Conservation (phyloP, 92 coral and sea anemone genomes). For the Nematostella vectensis region DNA sequence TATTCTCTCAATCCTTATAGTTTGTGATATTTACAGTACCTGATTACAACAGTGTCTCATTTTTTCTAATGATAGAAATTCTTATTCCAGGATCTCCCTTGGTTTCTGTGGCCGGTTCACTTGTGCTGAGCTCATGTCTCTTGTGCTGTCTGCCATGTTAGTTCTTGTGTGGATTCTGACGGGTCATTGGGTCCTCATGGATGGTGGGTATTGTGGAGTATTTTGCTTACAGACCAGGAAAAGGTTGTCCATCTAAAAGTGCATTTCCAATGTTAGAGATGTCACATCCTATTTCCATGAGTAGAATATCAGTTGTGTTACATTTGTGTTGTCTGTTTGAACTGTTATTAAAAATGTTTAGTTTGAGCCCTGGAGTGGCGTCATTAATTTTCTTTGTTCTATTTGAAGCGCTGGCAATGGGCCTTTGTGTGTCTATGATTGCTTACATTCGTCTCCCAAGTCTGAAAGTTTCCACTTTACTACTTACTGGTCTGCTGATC, state of each 20-base stretch:
- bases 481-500: constrained; percentile 73
- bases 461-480: constrained; percentile 88
- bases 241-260: no score
- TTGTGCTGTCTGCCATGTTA: constrained; percentile 58
- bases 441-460: constrained; percentile 95
- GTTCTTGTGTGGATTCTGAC: constrained; percentile 89
- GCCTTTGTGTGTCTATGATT: constrained; percentile 94
- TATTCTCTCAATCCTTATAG: no score
- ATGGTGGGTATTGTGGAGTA: constrained; percentile 77
- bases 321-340: no score
- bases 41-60: no score
- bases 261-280: no score
- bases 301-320: no score
- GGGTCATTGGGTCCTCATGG: constrained; percentile 97
- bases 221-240: no score
- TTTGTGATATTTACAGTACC: no score
- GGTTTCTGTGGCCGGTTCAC: constrained; percentile 92
- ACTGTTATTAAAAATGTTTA: neutral
- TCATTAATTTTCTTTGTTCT: neutral
- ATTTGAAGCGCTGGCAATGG: constrained; percentile 84
- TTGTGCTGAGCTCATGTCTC: constrained; percentile 75
- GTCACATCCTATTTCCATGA: neutral
- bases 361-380: no score
- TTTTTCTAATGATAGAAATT: neutral
- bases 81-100: constrained; percentile 49